phyloP scores from a whole-genome alignment of 2,113 vertebrate genomes.

The Poecilia latipinna region DNA sequence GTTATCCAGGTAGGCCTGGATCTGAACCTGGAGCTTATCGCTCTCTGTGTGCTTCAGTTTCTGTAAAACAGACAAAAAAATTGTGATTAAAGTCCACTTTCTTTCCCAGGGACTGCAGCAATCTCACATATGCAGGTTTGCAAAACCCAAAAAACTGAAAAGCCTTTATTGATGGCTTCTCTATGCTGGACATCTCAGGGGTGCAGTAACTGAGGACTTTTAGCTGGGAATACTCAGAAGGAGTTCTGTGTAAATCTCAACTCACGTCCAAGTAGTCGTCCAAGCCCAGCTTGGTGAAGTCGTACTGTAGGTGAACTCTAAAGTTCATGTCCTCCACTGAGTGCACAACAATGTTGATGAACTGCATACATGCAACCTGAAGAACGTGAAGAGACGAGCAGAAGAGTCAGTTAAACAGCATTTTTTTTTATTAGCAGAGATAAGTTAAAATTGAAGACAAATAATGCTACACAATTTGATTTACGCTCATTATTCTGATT shows the following conservation, averaged over 20 bases:
- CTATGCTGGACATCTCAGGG: slow-evolving; percentile 22
- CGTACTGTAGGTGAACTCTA: slow-evolving; percentile 93
- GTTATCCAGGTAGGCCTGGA: slow-evolving; percentile 96
- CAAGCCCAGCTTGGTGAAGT: slow-evolving; percentile 95
- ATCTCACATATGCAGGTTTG: slow-evolving; percentile 5
- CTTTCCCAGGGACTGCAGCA: not conserved
- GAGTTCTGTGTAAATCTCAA: slow-evolving; percentile 14
- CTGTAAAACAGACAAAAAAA: slow-evolving; percentile 69
- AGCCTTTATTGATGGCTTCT: slow-evolving; percentile 31
- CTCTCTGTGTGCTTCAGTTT: slow-evolving; percentile 97
- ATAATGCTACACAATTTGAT: too few species aligned
- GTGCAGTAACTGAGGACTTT: slow-evolving; percentile 1
- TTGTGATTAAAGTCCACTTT: too few species aligned
- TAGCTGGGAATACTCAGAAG: not conserved
- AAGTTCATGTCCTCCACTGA: slow-evolving; percentile 99
- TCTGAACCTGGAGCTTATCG: slow-evolving; percentile 96
- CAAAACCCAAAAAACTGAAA: slow-evolving; percentile 16
- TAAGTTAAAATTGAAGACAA: too few species aligned
- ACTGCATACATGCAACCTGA: slow-evolving; percentile 98
- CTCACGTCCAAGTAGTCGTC: slow-evolving; percentile 94
- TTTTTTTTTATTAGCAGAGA: too few species aligned
- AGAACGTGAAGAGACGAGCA: slow-evolving; percentile 1
- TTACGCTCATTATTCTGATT: too few species aligned
- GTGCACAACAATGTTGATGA: slow-evolving; percentile 98
- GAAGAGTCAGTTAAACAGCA: not conserved